Base-by-base conservation (phyloP, 2,113 vertebrate genomes). In the Melanerpes aurifrons region DNA sequence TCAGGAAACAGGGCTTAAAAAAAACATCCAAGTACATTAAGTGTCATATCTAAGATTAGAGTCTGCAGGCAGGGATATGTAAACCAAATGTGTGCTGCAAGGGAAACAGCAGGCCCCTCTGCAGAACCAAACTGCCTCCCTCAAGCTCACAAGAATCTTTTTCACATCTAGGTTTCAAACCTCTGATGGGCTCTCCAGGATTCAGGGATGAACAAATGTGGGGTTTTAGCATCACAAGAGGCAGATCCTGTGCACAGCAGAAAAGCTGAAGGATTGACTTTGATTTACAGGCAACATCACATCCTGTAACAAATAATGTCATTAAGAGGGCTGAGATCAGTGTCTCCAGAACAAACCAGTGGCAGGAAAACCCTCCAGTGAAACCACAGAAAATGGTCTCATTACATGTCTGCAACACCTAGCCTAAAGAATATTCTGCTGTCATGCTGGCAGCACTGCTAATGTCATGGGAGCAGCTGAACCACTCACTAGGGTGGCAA, bases 11-110 rank as follows among this genome's bases (percentile, higher is more conserved):
- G 3, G 3, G 14, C 57, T 88, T 40, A 10, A 40, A 40, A 83
- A 95, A 92, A 58, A 80, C 62, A 45, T 45, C 26, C 10, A 94
- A 91, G 72, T 79, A 77, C 76, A 73, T 73, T 89, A 91, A 87
- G 67, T 84, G 63, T 76, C 70, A 56, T 72, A 82, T 62, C 79
- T 85, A 91, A 82, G 82, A 94, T 85, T 86, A 94, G 87, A 85
- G 58, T 25, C 82, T 91, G 69, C 76, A 90, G 31, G 63, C 79
- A 91, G 62, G 47, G 68, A 75, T 76, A 25, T n/a, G 28, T 67
- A 92, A 95, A 89, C 40, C 47, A 82, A 82, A 76, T 17, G 61
- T 59, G 57, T 32, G 57, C 26, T 40, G 1, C 35, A 76, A 70
- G 54, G 57, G 67, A 92, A 95, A 59, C 25, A 73, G 45, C 72